Evolutionary conservation across 2,797 vertebrate genomes (phyloP).

Genomic region (Propithecus perrieri): DNA sequence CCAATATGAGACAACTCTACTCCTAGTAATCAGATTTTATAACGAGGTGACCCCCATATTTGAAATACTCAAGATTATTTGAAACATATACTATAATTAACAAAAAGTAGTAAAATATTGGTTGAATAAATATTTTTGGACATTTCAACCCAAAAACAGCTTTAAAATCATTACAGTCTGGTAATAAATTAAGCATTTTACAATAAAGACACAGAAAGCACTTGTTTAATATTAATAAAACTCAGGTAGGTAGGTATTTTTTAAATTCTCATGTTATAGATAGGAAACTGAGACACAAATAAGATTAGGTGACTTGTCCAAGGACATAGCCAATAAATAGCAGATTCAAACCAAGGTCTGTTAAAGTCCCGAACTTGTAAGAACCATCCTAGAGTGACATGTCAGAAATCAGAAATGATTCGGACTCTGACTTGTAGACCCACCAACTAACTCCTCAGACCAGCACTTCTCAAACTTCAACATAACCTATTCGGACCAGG

Average conservation of each 20-base stretch:
- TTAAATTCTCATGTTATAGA: background rate
- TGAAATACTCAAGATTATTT: conserved; percentile 34
- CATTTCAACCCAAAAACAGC: background rate
- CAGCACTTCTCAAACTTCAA: background rate
- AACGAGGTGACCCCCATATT: background rate
- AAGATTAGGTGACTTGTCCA: conserved; percentile 35
- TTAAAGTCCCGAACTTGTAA: background rate
- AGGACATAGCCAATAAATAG: background rate
- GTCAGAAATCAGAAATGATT: background rate
- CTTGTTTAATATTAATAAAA: conserved; percentile 32
- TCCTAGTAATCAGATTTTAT: background rate
- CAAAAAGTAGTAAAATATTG: conserved; percentile 13
- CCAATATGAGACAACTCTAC: background rate
- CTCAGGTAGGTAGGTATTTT: background rate
- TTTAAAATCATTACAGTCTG: conserved; percentile 1
- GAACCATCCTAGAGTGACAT: background rate
- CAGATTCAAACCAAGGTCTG: background rate
- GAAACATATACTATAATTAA: conserved; percentile 34
- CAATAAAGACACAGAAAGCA: background rate
- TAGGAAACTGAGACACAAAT: background rate
- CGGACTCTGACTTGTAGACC: background rate
- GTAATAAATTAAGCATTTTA: conserved; percentile 42
- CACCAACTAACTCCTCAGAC: background rate
- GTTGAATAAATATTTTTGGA: background rate
- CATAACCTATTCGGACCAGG: background rate